These are phyloP conservation scores for Circaetus gallicus DNA, from an alignment of 2,113 vertebrate species.

Conservation along the genomic window DNA sequence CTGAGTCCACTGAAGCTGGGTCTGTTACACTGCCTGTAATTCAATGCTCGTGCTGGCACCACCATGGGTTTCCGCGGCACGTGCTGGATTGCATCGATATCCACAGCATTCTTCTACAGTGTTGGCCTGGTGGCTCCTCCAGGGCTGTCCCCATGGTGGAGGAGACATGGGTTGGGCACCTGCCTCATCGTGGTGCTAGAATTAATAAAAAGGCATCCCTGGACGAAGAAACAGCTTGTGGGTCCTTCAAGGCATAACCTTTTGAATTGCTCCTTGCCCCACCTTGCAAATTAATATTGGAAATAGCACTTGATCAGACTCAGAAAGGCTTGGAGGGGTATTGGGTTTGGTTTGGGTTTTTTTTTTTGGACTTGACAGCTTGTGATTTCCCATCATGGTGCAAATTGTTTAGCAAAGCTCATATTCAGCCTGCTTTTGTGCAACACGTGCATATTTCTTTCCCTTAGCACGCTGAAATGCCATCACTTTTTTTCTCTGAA, in stretches of 20 bases:
- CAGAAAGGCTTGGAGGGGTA: not conserved
- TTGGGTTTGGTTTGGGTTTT: not conserved
- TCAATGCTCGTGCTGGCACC: rapidly evolving
- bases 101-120: not conserved
- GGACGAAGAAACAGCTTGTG: not conserved
- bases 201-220: not conserved
- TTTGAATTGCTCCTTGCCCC: not conserved
- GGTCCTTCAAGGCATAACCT: not conserved
- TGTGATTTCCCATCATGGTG: not conserved
- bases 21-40: rapidly evolving
- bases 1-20: not conserved
- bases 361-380: not conserved
- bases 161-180: not conserved
- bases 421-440: not conserved
- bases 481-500: not conserved
- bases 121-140: not conserved
- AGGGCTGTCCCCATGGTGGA: not conserved
- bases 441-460: rapidly evolving
- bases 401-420: not conserved
- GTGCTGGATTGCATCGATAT: rapidly evolving
- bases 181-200: not conserved
- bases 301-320: not conserved
- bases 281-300: not conserved
- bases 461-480: rapidly evolving
- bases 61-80: rapidly evolving